Conservation (phyloP, 2,888 invertebrate species). For the Leptothorax acervorum region DNA sequence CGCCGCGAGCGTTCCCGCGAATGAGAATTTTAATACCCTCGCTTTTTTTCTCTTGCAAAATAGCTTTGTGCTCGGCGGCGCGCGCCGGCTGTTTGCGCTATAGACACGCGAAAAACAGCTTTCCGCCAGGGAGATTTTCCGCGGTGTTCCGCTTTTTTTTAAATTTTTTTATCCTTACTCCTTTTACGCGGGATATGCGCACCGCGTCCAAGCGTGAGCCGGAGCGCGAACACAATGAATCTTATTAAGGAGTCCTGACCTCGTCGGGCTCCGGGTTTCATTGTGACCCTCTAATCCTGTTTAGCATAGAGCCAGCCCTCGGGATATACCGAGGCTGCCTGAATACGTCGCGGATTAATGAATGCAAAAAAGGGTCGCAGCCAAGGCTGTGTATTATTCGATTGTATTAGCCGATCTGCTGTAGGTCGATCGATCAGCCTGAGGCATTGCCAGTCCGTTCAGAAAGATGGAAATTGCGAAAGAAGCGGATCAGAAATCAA, state of each 20-base stretch:
- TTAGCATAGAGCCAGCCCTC: slow-evolving; percentile 51
- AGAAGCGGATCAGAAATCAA: background rate
- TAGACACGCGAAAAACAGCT: slow-evolving; percentile 43
- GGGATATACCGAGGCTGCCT: slow-evolving; percentile 18
- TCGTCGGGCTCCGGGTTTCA: slow-evolving; percentile 34
- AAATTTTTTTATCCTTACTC: background rate
- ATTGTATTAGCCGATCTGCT: slow-evolving; percentile 1
- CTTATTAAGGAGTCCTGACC: slow-evolving; percentile 55
- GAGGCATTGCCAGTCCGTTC: background rate
- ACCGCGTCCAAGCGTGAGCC: slow-evolving; percentile 49
- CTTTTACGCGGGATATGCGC: slow-evolving; percentile 44
- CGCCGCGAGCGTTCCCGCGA: background rate
- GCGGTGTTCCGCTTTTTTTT: background rate
- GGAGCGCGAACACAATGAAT: slow-evolving; percentile 57
- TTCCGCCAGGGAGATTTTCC: slow-evolving; percentile 41
- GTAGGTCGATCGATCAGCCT: slow-evolving; percentile 3
- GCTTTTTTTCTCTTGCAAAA: slow-evolving; percentile 23
- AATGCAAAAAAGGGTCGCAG: slow-evolving; percentile 15
- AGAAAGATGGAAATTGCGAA: background rate
- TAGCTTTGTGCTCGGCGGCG: slow-evolving; percentile 9
- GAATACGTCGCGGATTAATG: slow-evolving; percentile 31
- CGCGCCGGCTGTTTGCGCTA: slow-evolving; percentile 27
- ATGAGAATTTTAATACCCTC: slow-evolving; percentile 32
- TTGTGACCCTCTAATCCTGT: slow-evolving; percentile 56
- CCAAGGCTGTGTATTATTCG: background rate